Evolutionary conservation across 2,113 vertebrate species (phyloP).

Genomic region (Cyprinodon variegatus): DNA sequence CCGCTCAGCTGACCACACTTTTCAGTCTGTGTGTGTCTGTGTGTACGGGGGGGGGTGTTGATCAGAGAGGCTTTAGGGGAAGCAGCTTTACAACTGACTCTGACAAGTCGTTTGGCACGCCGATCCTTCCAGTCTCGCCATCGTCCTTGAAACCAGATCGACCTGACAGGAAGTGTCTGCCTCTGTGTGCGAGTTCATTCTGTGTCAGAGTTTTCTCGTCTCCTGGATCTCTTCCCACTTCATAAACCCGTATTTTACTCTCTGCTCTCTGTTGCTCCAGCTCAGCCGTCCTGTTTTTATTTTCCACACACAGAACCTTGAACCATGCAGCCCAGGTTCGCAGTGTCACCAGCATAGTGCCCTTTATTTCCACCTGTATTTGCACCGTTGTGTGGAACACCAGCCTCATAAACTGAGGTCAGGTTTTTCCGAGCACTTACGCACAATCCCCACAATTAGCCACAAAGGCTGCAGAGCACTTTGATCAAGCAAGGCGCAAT

Average conservation of each 20-base stretch:
- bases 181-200: conserved; percentile 25
- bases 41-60: background rate
- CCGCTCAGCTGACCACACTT: conserved; percentile 71
- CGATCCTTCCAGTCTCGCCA: conserved; percentile 53
- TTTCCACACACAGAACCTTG: conserved; percentile 16
- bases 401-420: conserved; percentile 68
- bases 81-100: conserved; percentile 74
- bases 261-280: background rate
- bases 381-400: conserved; percentile 21
- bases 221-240: conserved; percentile 37
- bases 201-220: conserved; percentile 44
- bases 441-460: conserved; percentile 84
- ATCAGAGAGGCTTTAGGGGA: conserved; percentile 61
- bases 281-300: conserved; percentile 32
- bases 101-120: conserved; percentile 73
- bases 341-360: conserved; percentile 11
- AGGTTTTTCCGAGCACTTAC: conserved; percentile 76
- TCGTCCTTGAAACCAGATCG: conserved; percentile 76
- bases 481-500: conserved; percentile 76
- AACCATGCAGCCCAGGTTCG: conserved; percentile 45
- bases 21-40: conserved; percentile 6
- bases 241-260: conserved; percentile 44
- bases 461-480: conserved; percentile 76
- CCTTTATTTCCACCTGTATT: conserved; percentile 8
- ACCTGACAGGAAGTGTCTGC: conserved; percentile 70